A percentile compares a stretch with the other conserved stretches of the same genome.
phyloP scores from a whole-genome alignment of 2,888 invertebrate species.

The Melitaea athalia region DNA sequence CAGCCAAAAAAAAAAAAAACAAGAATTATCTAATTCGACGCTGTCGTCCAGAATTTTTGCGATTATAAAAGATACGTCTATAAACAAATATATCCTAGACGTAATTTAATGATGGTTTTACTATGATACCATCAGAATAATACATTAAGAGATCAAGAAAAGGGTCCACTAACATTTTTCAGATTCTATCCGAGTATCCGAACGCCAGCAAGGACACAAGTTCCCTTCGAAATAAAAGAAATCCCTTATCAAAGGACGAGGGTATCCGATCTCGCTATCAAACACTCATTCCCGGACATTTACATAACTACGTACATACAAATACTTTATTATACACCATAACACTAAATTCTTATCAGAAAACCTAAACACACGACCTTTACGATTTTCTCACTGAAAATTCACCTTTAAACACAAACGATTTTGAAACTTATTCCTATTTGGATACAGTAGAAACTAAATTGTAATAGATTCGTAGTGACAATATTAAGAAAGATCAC shows the following conservation, averaged over 20 bases:
- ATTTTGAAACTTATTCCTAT: conserved; percentile 29
- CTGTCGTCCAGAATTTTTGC: no score
- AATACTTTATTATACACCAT: conserved; percentile 38
- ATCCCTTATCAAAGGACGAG: conserved; percentile 30
- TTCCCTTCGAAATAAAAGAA: conserved; percentile 15
- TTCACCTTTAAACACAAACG: conserved; percentile 24
- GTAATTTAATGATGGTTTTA: no score
- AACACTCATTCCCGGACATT: conserved; percentile 27
- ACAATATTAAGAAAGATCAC: conserved; percentile 49
- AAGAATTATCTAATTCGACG: no score
- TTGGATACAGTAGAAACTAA: conserved; percentile 16
- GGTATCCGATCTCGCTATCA: conserved; percentile 26
- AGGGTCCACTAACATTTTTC: no score
- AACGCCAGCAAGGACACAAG: neutral
- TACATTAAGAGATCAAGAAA: no score
- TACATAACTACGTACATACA: conserved; percentile 34
- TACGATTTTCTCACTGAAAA: conserved; percentile 48
- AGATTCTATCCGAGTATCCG: no score
- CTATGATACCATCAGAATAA: no score
- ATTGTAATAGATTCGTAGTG: conserved; percentile 28
- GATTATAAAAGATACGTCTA: no score
- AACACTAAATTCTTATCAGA: conserved; percentile 53
- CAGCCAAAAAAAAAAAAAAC: no score
- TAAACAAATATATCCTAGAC: no score
- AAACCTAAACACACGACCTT: conserved; percentile 53